These are phyloP conservation scores for Triplophysa siluroides DNA, from an alignment of 2,113 vertebrate species.

Conservation along the genomic window DNA sequence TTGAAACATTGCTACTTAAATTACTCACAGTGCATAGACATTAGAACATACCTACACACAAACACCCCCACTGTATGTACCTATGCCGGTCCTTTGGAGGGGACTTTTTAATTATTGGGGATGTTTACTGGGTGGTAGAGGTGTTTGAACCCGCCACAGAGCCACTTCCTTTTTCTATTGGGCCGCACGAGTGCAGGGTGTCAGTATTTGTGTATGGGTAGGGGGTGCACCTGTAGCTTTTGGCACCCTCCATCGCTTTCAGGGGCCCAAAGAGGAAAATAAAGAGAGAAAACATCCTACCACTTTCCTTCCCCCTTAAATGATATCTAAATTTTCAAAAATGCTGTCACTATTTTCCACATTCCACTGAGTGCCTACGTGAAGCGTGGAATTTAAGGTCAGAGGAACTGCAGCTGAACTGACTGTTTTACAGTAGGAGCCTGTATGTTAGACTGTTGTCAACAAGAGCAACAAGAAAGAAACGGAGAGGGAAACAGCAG, in stretches of 20 bases:
- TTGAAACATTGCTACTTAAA: too few species aligned
- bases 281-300: constrained; percentile 39
- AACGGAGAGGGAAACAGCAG: constrained; percentile 43
- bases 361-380: not conserved
- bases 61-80: not conserved
- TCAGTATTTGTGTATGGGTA: constrained; percentile 16
- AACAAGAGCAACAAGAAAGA: not conserved
- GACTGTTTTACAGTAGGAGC: not conserved
- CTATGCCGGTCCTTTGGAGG: not conserved
- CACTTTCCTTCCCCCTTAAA: not conserved
- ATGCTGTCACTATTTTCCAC: constrained; percentile 14
- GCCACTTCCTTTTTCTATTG: constrained; percentile 54
- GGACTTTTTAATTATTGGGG: constrained; percentile 5
- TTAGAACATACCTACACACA: not conserved
- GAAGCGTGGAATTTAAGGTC: constrained; percentile 2
- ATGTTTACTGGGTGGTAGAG: constrained; percentile 15
- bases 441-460: not conserved
- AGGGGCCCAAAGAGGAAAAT: constrained; percentile 47
- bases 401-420: not conserved
- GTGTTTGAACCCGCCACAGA: constrained; percentile 38
- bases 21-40: too few species aligned
- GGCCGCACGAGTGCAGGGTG: constrained; percentile 25
- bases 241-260: constrained; percentile 45
- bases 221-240: constrained; percentile 52
- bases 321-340: not conserved